Evolutionary conservation across 2,888 invertebrate genomes (phyloP).

Genomic region (Phasia obesa): DNA sequence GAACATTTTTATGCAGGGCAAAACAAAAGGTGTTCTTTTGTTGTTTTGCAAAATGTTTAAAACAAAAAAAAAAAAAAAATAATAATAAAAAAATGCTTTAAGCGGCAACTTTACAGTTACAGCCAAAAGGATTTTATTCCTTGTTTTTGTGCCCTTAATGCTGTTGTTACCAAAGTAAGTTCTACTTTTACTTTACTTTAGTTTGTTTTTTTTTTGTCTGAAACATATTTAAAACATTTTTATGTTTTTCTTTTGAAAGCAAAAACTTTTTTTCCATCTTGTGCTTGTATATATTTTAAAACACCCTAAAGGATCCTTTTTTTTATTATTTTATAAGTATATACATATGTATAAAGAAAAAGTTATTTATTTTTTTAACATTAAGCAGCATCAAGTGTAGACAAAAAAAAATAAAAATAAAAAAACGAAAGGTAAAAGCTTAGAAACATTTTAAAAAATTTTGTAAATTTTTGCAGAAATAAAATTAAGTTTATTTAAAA

Average conservation of each 20-base stretch:
- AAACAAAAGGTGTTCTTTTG: slow-evolving; percentile 45
- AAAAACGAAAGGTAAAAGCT: background rate
- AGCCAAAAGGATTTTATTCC: slow-evolving; percentile 58
- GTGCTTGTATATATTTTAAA: slow-evolving; percentile 1
- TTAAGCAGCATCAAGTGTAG: slow-evolving; percentile 7
- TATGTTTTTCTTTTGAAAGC: slow-evolving; percentile 5
- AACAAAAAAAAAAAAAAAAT: no score
- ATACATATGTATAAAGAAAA: background rate
- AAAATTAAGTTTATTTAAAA: background rate
- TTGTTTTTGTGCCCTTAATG: slow-evolving; percentile 27
- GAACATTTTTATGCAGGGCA: background rate
- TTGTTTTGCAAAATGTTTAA: background rate
- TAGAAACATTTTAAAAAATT: background rate
- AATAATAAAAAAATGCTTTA: slow-evolving; percentile 40
- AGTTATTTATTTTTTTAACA: background rate
- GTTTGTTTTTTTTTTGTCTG: slow-evolving; percentile 56
- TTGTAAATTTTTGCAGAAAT: background rate
- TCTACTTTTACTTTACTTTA: slow-evolving; percentile 62
- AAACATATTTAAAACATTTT: slow-evolving; percentile 45
- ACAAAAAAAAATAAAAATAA: no score
- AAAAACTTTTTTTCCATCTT: slow-evolving; percentile 46
- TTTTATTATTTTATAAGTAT: background rate
- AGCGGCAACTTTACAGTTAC: slow-evolving; percentile 55
- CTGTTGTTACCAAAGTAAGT: slow-evolving; percentile 55
- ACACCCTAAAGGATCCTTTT: slow-evolving; percentile 55